Conservation (phyloP, 2,888 invertebrate species). For the Drosophila hamatofila region DNA sequence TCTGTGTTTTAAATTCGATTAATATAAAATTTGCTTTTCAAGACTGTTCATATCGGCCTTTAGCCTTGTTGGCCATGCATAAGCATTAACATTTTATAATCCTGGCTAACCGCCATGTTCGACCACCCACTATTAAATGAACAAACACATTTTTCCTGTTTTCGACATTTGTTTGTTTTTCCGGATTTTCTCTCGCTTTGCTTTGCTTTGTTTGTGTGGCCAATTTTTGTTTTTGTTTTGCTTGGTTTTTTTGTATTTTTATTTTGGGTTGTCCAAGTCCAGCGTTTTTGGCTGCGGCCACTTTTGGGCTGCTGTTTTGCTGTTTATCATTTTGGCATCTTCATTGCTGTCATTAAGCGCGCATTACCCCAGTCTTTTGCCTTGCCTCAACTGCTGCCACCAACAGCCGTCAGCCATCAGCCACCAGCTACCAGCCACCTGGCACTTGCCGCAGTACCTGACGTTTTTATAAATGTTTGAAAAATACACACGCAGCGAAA, state of each 20-base stretch:
- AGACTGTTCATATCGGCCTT: neutral
- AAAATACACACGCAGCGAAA: constrained; percentile 53
- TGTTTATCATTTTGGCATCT: constrained; percentile 82
- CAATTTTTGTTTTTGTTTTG: constrained; percentile 39
- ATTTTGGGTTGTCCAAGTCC: constrained; percentile 35
- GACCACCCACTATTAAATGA: constrained; percentile 49
- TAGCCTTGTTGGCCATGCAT: constrained; percentile 6
- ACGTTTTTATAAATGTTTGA: constrained; percentile 76
- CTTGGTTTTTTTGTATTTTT: neutral
- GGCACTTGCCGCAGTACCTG: constrained; percentile 57
- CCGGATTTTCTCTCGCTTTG: constrained; percentile 40
- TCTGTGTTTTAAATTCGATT: constrained; percentile 1
- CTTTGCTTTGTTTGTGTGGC: constrained; percentile 25
- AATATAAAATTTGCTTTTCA: neutral
- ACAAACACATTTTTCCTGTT: constrained; percentile 71
- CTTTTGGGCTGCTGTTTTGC: constrained; percentile 62
- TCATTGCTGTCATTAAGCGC: constrained; percentile 81
- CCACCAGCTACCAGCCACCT: constrained; percentile 10
- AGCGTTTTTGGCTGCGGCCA: constrained; percentile 47
- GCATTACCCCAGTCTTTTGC: constrained; percentile 58
- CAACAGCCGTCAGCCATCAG: constrained; percentile 11
- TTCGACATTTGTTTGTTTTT: constrained; percentile 55
- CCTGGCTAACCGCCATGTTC: neutral
- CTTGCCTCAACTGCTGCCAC: constrained; percentile 15
- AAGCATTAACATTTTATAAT: constrained; percentile 29